Conservation (phyloP, 2,888 invertebrate species). For the Orthosia cruda region DNA sequence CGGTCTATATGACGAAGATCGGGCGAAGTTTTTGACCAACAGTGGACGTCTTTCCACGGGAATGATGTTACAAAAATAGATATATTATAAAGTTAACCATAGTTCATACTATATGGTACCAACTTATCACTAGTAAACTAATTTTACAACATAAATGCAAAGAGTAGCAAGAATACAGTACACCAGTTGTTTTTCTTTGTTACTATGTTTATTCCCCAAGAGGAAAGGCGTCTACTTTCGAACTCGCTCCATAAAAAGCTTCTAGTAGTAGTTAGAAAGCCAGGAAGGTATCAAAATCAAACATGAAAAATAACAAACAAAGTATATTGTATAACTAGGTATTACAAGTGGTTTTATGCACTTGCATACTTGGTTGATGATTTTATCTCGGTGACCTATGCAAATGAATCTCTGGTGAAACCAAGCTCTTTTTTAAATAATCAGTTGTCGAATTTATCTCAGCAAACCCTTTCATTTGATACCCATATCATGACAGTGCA, state of each 20-base stretch:
- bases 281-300: constrained; percentile 39
- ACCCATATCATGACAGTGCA: too few relatives aligned
- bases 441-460: too few relatives aligned
- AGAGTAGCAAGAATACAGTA: constrained; percentile 17
- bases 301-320: constrained; percentile 26
- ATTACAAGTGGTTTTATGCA: constrained; percentile 2
- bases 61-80: neutral
- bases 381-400: neutral
- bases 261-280: constrained; percentile 38
- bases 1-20: too few relatives aligned
- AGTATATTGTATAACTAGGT: constrained; percentile 17
- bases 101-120: neutral
- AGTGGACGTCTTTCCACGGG: neutral
- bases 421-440: neutral
- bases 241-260: constrained; percentile 55
- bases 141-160: constrained; percentile 34
- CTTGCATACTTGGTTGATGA: neutral
- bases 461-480: too few relatives aligned
- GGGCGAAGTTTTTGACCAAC: neutral
- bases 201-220: constrained; percentile 50
- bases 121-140: constrained; percentile 3
- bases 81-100: neutral
- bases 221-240: constrained; percentile 35
- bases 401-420: neutral
- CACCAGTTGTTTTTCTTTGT: constrained; percentile 48